A percentile compares a stretch with the other conserved stretches of the same genome.
Conservation (phyloP, 2,888 invertebrate species). For the Phaonia tiefii region DNA sequence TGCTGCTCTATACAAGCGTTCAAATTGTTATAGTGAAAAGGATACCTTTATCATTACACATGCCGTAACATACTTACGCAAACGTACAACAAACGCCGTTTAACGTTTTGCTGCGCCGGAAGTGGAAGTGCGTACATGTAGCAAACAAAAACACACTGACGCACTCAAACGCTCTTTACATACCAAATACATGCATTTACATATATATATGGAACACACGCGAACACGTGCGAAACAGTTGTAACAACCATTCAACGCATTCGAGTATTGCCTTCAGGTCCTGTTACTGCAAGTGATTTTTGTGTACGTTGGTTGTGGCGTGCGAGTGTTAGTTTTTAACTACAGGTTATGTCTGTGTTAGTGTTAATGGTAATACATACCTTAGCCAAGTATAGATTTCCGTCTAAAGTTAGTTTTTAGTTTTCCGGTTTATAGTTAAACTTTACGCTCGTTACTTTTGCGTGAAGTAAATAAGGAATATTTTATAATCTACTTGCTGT, state of each 20-base stretch:
- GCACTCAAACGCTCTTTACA: not conserved
- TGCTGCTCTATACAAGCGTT: no score
- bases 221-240: no score
- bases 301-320: not conserved
- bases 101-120: constrained; percentile 52
- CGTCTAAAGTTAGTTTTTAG: constrained; percentile 61
- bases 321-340: not conserved
- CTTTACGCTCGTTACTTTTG: not conserved
- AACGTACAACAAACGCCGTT: constrained; percentile 38
- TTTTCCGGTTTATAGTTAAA: not conserved
- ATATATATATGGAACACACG: not conserved
- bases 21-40: not conserved
- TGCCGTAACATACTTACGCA: not conserved
- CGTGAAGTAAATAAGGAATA: not conserved
- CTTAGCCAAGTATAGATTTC: constrained; percentile 57
- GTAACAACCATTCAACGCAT: no score
- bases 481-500: not conserved
- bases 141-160: constrained; percentile 6
- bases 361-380: constrained; percentile 8
- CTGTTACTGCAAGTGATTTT: not conserved
- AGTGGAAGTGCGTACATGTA: constrained; percentile 59
- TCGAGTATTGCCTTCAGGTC: not conserved
- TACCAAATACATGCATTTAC: no score
- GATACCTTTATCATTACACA: no score
- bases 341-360: not conserved